Conservation (phyloP, 23 tunicate species). For the Halocynthia aurantium region DNA sequence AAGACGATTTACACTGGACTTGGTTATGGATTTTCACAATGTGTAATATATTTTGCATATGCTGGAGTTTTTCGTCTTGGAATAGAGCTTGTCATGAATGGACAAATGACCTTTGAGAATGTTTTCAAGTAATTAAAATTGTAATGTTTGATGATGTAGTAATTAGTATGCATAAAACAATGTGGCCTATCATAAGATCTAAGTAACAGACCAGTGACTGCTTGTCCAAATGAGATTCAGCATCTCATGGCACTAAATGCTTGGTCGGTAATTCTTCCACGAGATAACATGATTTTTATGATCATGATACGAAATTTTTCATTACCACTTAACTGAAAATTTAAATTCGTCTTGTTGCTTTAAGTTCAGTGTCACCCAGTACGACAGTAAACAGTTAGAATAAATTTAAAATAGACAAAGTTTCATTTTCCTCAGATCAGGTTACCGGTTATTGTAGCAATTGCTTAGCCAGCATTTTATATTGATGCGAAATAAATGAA, state of each 20-base stretch:
- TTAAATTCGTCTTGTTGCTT: too few relatives aligned
- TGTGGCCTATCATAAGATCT: neutral
- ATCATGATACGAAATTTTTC: neutral
- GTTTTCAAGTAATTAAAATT: slow-evolving; percentile 14
- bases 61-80: slow-evolving; percentile 95
- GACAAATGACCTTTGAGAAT: slow-evolving; percentile 15
- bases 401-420: too few relatives aligned
- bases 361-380: too few relatives aligned
- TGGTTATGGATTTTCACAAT: slow-evolving; percentile 87
- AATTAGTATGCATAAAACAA: neutral
- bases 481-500: too few relatives aligned
- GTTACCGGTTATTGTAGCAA: too few relatives aligned
- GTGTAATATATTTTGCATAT: slow-evolving; percentile 87
- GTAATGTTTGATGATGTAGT: neutral
- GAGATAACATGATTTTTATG: neutral
- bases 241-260: too few relatives aligned
- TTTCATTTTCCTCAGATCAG: too few relatives aligned
- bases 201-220: too few relatives aligned
- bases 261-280: neutral
- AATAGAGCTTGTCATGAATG: slow-evolving; percentile 54
- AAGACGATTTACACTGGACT: slow-evolving; percentile 43
- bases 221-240: too few relatives aligned
- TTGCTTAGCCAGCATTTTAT: too few relatives aligned
- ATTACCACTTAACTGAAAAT: too few relatives aligned
- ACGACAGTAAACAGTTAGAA: too few relatives aligned